These are phyloP conservation scores for Synanthedon formicaeformis DNA, from an alignment of 2,888 invertebrate species.

Conservation along the genomic window DNA sequence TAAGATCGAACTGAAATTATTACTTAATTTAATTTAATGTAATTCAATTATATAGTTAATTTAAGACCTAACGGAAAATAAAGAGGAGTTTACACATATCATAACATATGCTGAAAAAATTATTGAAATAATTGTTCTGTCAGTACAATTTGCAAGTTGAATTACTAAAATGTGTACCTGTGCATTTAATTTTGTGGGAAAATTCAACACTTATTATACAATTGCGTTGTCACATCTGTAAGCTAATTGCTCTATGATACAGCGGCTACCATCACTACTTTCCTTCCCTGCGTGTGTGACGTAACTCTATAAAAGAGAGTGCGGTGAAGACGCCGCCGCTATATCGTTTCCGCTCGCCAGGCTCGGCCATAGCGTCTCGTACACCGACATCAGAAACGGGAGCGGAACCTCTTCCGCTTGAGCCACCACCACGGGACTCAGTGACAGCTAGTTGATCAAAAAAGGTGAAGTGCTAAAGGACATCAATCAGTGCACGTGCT, in stretches of 20 bases:
- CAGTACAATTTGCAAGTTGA: too few relatives aligned
- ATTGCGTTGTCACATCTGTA: conserved; percentile 22
- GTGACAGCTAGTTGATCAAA: conserved; percentile 43
- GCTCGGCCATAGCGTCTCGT: conserved; percentile 62
- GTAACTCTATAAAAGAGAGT: conserved; percentile 70
- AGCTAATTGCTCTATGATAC: conserved; percentile 42
- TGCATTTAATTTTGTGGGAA: background rate
- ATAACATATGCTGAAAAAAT: too few relatives aligned
- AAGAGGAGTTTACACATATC: too few relatives aligned
- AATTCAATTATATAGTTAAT: too few relatives aligned
- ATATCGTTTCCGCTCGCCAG: conserved; percentile 67
- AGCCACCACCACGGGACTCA: conserved; percentile 44
- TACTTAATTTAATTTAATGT: too few relatives aligned
- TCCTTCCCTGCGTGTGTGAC: conserved; percentile 67
- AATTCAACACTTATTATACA: background rate
- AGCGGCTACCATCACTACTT: conserved; percentile 63
- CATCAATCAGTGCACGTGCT: conserved; percentile 39
- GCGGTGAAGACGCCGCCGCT: conserved; percentile 66
- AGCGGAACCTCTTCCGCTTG: conserved; percentile 64
- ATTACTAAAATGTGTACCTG: background rate
- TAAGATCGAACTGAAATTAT: too few relatives aligned
- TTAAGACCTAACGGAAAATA: too few relatives aligned
- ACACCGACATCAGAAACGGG: conserved; percentile 53
- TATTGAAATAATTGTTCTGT: too few relatives aligned
- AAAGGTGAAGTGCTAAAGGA: conserved; percentile 41